Conservation (phyloP, 2,113 vertebrate species). For the Anolis carolinensis region DNA sequence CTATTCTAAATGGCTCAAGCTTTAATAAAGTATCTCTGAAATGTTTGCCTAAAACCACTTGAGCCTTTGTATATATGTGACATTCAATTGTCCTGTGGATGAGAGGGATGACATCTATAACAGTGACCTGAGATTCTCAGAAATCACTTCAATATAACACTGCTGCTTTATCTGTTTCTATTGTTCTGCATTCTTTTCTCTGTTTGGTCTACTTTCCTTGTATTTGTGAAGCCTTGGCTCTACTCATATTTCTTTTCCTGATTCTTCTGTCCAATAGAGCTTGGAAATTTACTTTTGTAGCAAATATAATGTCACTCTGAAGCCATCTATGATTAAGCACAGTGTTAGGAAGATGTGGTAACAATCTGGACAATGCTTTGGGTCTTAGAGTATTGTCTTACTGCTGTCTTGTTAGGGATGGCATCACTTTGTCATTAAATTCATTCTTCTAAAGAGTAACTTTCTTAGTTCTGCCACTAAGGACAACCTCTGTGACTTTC, state of each 20-base stretch:
- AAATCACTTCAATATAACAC: not conserved
- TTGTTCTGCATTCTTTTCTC: not conserved
- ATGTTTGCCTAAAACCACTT: not conserved
- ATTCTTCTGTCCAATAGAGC: no score
- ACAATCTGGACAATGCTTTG: not conserved
- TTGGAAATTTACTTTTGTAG: no score
- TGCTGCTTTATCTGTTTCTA: not conserved
- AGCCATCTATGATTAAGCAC: no score
- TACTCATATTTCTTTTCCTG: not conserved
- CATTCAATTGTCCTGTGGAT: not conserved
- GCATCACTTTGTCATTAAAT: not conserved
- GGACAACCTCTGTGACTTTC: not conserved
- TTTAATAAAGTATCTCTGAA: not conserved
- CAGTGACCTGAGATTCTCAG: not conserved
- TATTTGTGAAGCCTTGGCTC: not conserved
- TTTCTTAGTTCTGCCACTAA: not conserved
- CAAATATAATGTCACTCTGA: no score
- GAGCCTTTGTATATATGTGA: not conserved
- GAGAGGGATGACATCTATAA: not conserved
- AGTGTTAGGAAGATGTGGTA: no score
- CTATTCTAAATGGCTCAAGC: not conserved
- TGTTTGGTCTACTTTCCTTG: not conserved
- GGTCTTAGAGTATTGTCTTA: not conserved
- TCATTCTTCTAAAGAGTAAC: not conserved
- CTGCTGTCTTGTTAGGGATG: not conserved